These are phyloP conservation scores for Halcyon malimbica DNA, from an alignment of 2,113 vertebrate species.

Conservation along the genomic window DNA sequence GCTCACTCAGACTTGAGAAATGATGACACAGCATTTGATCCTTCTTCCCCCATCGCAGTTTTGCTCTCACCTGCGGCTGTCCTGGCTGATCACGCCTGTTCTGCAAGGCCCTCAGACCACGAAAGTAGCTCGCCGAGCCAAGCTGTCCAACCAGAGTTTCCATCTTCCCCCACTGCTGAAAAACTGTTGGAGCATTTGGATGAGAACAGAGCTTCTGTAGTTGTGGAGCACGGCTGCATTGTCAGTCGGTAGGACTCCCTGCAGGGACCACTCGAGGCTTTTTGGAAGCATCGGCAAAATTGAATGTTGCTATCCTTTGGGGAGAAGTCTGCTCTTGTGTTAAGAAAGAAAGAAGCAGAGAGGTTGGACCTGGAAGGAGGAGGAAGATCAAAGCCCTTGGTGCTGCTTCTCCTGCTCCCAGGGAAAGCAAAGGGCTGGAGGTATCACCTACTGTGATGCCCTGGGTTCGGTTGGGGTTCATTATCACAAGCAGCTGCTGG, in stretches of 20 bases:
- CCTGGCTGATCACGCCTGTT: background rate
- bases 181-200: background rate
- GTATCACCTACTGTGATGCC: too few species aligned
- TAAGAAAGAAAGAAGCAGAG: background rate
- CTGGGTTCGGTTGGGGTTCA: too few species aligned
- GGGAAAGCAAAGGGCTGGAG: background rate
- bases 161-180: background rate
- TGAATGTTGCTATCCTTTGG: background rate
- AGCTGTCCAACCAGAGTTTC: background rate
- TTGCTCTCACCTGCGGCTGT: background rate
- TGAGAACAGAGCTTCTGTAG: background rate
- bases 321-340: background rate
- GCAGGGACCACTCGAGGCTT: background rate
- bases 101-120: background rate
- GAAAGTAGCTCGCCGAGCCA: background rate
- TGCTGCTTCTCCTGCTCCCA: background rate
- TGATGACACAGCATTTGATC: background rate
- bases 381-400: background rate
- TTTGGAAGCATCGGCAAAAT: background rate
- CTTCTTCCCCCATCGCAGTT: background rate
- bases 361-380: background rate
- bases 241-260: background rate
- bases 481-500: too few species aligned
- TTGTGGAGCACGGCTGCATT: background rate
- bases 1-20: background rate